Base-by-base conservation (phyloP, 2,797 vertebrate genomes). In the Alfaro cultratus region DNA sequence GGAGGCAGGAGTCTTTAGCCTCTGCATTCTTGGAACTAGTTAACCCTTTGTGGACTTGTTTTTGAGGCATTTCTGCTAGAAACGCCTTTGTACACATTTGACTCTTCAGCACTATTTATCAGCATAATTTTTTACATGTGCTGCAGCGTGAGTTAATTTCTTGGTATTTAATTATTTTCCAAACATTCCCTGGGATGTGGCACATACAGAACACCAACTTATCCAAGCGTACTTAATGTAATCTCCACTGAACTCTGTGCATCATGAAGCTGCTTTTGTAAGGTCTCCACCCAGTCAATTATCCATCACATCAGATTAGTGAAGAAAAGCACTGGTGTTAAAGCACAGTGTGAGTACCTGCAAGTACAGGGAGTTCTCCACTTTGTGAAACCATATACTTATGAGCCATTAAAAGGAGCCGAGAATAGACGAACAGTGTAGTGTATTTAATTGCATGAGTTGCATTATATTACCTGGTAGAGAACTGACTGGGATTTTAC, bases 221-320 rank as follows among this genome's bases (percentile, higher is more conserved):
- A 74, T 64, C 18, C 3, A 0, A 60, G 51, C 84, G 78, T 74
- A 47, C 23, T 36, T 83, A 49, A 75, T 82, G 43, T 74, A 67
- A 83, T 84, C 76, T 78, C 39, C 45, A 60, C 31, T 85, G 78
- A 87, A 80, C 71, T 77, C n/a, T 85, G 57, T 45, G 71, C 34
- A 18, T 78, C 51, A 57, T 74, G 49, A 81, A 82, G 73, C 49
- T 78, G 51, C 74, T 45, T 76, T 79, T 76, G 78, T 79, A 64
- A 80, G 67, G 70, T 73, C 47, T 75, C 79, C 77, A 80, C 55
- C 77, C 46, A 79, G 77, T 80, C 62, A 85, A 64, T 85, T 76
- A 85, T 81, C 55, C 70, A 60, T 31, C 67, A 72, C 46, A 76
- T 72, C 64, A 82, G 74, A 81, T 81, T 53, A 81, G 74, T 73